Evolutionary conservation across 2,888 invertebrate species (phyloP).

Genomic region (Dermolepida albohirtum): DNA sequence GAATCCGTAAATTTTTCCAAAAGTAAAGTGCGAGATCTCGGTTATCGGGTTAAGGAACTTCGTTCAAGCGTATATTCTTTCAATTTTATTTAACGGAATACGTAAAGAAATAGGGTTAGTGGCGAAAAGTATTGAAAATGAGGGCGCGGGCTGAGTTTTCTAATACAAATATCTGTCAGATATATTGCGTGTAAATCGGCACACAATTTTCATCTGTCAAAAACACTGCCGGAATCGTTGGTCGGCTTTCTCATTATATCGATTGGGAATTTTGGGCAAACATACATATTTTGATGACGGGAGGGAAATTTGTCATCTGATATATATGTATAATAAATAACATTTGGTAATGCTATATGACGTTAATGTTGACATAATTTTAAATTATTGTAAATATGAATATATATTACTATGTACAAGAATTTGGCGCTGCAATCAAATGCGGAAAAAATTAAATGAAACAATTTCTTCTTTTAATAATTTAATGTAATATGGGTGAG

Average conservation of each 20-base stretch:
- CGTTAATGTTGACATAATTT: too few species aligned
- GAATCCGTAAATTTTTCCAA: too few species aligned
- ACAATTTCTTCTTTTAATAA: too few species aligned
- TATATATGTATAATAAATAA: constrained; percentile 3
- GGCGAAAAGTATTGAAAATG: not conserved
- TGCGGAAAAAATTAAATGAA: too few species aligned
- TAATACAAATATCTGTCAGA: constrained; percentile 32
- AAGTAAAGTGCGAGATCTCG: not conserved
- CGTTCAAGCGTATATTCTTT: constrained; percentile 9
- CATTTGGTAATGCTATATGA: too few species aligned
- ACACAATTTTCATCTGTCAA: constrained; percentile 34
- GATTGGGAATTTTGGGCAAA: constrained; percentile 13
- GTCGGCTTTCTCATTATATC: constrained; percentile 18
- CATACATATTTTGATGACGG: not conserved
- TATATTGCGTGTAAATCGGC: constrained; percentile 28
- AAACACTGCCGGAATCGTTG: constrained; percentile 10
- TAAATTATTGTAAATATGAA: too few species aligned
- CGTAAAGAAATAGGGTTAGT: too few species aligned
- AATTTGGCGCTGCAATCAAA: too few species aligned
- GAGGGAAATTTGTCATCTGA: not conserved
- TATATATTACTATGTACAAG: too few species aligned
- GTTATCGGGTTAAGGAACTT: not conserved
- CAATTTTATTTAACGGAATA: constrained; percentile 17
- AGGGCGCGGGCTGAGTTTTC: constrained; percentile 1
- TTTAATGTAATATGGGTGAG: too few species aligned